Evolutionary conservation across 2,888 invertebrate genomes (phyloP).

Genomic region (Conops quadrifasciatus): DNA sequence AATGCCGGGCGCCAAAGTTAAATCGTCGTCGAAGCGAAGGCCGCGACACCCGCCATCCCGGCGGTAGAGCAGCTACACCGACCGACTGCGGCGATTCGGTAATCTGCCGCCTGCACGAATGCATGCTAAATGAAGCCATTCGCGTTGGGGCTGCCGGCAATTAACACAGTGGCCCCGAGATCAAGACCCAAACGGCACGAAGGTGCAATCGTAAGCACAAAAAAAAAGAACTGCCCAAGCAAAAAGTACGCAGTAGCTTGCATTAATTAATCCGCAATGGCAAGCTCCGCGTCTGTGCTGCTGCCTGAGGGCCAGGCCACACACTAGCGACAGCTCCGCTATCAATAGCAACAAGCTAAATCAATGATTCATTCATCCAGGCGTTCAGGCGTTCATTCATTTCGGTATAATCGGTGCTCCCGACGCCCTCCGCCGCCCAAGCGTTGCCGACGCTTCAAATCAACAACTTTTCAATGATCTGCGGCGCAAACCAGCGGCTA

Average conservation of each 20-base stretch:
- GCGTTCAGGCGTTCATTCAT: neutral
- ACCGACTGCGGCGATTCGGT: no score
- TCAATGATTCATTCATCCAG: slow-evolving; percentile 59
- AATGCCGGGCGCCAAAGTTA: slow-evolving; percentile 43
- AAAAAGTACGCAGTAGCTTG: slow-evolving; percentile 54
- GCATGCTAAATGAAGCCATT: slow-evolving; percentile 48
- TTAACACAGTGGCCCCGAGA: slow-evolving; percentile 64
- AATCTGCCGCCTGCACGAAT: slow-evolving; percentile 21
- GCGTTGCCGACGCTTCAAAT: neutral
- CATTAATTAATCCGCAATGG: slow-evolving; percentile 62
- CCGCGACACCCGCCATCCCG: slow-evolving; percentile 4
- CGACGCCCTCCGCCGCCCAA: neutral
- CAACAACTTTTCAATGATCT: slow-evolving; percentile 8
- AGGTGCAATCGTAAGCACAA: no score
- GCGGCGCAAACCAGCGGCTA: neutral
- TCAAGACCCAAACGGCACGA: slow-evolving; percentile 54
- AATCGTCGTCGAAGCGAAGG: slow-evolving; percentile 8
- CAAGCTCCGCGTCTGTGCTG: slow-evolving; percentile 6
- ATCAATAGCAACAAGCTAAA: slow-evolving; percentile 35
- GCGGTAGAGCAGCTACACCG: neutral
- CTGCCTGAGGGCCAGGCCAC: slow-evolving; percentile 19
- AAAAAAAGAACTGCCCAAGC: slow-evolving; percentile 34
- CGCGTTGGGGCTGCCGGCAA: slow-evolving; percentile 50
- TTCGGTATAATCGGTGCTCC: neutral
- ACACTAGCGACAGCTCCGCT: slow-evolving; percentile 26